A percentile compares a stretch with the other conserved stretches of the same genome.
Evolutionary conservation across 2,797 vertebrate species (phyloP).

Genomic region (Scyliorhinus canicula): DNA sequence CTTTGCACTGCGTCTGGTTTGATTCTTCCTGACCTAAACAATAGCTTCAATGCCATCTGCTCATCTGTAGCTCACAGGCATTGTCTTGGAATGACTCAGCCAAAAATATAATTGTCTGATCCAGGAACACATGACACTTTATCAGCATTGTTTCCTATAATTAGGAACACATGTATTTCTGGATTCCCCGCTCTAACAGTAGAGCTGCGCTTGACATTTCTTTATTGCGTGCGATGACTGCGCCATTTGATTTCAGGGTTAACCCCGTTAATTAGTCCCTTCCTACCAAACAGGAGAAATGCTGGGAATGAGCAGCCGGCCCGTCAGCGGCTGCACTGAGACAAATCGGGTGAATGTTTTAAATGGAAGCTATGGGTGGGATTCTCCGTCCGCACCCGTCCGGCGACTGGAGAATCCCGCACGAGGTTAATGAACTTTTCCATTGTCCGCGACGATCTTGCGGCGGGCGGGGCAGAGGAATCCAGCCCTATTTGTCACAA

Average conservation of each 20-base stretch:
- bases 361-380: too few species aligned
- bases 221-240: not conserved
- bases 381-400: too few species aligned
- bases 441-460: too few species aligned
- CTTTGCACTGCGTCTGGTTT: constrained; percentile 48
- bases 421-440: too few species aligned
- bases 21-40: constrained; percentile 56
- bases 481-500: not conserved
- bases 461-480: too few species aligned
- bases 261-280: not conserved
- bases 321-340: not conserved
- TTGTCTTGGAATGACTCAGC: constrained; percentile 47
- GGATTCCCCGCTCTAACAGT: not conserved
- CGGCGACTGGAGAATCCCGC: too few species aligned
- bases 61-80: constrained; percentile 42
- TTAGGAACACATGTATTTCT: constrained; percentile 71
- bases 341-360: not conserved
- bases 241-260: not conserved
- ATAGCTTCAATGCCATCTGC: constrained; percentile 47
- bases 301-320: not conserved
- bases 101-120: constrained; percentile 49
- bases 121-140: constrained; percentile 56
- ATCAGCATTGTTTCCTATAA: constrained; percentile 69
- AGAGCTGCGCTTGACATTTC: not conserved
- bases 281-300: not conserved